Percentiles rank a stretch among this genome's conserved stretches.
Evolutionary conservation across 2,797 vertebrate genomes (phyloP).

Genomic region (Chromis chromis): DNA sequence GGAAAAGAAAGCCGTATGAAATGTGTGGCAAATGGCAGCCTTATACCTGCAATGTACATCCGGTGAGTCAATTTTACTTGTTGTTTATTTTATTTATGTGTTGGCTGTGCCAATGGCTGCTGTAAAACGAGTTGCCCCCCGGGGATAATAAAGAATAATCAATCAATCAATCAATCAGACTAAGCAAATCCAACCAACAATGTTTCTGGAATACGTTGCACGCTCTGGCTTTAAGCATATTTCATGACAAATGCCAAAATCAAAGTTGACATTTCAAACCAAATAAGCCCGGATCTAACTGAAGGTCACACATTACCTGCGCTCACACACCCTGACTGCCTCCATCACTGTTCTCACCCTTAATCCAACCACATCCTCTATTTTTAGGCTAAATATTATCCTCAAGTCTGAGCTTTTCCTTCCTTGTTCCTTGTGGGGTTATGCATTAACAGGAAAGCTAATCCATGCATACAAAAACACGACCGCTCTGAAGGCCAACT

Average conservation of each 20-base stretch:
- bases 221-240: not conserved
- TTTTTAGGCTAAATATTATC: conserved; percentile 19
- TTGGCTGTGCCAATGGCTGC: no score
- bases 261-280: not conserved
- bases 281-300: not conserved
- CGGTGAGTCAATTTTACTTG: no score
- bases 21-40: no score
- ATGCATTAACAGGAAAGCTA: conserved; percentile 63
- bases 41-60: no score
- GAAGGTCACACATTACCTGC: not conserved
- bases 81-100: no score
- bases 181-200: no score
- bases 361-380: conserved; percentile 9
- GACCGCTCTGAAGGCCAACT: conserved; percentile 22
- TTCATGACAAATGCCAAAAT: conserved; percentile 13
- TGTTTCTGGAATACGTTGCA: no score
- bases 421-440: conserved; percentile 36
- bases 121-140: no score
- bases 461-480: conserved; percentile 44
- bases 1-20: no score
- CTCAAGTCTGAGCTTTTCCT: not conserved
- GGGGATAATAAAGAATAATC: no score
- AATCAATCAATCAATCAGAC: no score
- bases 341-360: not conserved
- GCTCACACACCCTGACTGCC: not conserved